Conservation (phyloP, 2,797 vertebrate species). For the Trachurus trachurus region DNA sequence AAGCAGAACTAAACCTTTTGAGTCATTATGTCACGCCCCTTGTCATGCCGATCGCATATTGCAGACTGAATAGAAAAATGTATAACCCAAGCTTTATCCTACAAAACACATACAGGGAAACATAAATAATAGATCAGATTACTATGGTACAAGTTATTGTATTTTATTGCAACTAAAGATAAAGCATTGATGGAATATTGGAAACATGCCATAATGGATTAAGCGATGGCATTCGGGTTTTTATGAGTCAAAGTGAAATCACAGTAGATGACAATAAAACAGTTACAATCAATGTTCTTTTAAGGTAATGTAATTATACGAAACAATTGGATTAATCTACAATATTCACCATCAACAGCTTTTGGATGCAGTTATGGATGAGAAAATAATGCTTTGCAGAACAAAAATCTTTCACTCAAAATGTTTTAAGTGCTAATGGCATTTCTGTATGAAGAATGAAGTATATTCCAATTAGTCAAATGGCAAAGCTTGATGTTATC, state of each 20-base stretch:
- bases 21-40: no score
- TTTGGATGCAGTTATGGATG: conserved; percentile 60
- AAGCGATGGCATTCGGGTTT: conserved; percentile 25
- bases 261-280: conserved; percentile 47
- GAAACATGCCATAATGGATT: conserved; percentile 27
- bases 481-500: conserved; percentile 83
- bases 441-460: conserved; percentile 78
- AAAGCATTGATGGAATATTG: background rate
- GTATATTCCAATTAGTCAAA: conserved; percentile 86
- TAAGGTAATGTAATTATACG: conserved; percentile 66
- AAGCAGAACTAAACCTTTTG: background rate
- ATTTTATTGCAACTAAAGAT: background rate
- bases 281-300: conserved; percentile 54
- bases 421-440: conserved; percentile 77
- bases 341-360: conserved; percentile 61
- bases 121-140: background rate
- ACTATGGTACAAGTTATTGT: background rate
- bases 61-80: background rate
- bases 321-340: conserved; percentile 71
- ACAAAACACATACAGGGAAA: background rate
- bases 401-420: conserved; percentile 73
- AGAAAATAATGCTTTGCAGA: conserved; percentile 67
- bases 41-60: background rate
- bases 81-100: background rate
- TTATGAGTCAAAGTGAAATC: conserved; percentile 47